These are phyloP conservation scores for Crotalus helleri DNA, from an alignment of 2,113 vertebrate genomes.

Conservation along the genomic window DNA sequence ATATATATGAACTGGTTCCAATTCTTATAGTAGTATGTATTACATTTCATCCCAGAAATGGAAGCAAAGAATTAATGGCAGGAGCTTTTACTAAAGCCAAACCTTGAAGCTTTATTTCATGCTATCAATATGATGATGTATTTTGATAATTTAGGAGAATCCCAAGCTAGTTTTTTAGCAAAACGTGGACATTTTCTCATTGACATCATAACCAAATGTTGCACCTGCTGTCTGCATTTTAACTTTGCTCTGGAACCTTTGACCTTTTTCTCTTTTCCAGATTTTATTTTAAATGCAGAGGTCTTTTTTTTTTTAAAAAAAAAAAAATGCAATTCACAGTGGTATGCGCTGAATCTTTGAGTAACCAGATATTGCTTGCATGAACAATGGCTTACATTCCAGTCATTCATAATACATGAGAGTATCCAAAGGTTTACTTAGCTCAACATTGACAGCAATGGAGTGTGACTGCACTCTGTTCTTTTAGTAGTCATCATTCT, in stretches of 20 bases:
- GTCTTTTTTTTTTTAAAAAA: neutral
- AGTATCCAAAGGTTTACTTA: slow-evolving; percentile 21
- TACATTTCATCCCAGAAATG: neutral
- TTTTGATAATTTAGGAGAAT: neutral
- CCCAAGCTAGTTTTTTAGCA: neutral
- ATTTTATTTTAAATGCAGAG: slow-evolving; percentile 27
- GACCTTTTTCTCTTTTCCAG: slow-evolving; percentile 17
- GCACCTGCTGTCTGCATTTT: slow-evolving; percentile 19
- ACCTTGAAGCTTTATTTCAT: neutral
- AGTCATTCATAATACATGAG: slow-evolving; percentile 31
- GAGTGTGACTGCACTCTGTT: slow-evolving; percentile 21
- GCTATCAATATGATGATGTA: neutral
- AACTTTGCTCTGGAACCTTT: slow-evolving; percentile 19
- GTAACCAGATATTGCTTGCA: slow-evolving; percentile 25
- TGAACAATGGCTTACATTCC: slow-evolving; percentile 34
- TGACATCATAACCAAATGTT: slow-evolving; percentile 20
- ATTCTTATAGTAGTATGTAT: neutral
- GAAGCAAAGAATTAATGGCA: neutral
- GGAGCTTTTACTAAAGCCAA: neutral
- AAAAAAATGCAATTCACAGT: neutral
- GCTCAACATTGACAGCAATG: slow-evolving; percentile 16
- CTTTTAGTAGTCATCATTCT: slow-evolving; percentile 12
- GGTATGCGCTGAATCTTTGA: slow-evolving; percentile 26
- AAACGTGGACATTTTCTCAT: neutral
- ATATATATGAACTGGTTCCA: neutral